Base-by-base conservation (phyloP, 1,140 invertebrate species). In the Archivesica marissinica region DNA sequence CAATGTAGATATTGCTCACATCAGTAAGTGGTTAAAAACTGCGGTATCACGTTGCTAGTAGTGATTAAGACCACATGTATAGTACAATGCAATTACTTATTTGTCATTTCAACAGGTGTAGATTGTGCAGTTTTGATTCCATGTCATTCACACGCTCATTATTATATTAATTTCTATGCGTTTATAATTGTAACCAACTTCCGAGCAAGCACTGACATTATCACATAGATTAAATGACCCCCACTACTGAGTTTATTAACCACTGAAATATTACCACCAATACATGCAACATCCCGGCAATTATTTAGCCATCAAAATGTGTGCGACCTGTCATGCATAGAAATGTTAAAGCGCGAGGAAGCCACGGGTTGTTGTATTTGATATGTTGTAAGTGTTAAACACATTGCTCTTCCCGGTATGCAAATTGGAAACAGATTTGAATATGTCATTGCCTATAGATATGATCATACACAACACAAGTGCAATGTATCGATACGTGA, bases 81-180 rank as follows among this genome's bases (percentile, higher is more conserved):
- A 25, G 20, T 39, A 39, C 17, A 20, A 20, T 4, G 15, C 15
- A 39, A 38, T 38, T n/a, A 4, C n/a, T 38, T 41, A 20, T 41
- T 70, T 70, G 39, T 70, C 66, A 70, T 28, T 70, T 70, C 20
- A 41, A 70, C 66, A 70, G 66, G n/a, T 70, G 66, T 47, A 23
- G 23, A 47, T 4, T 41, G 23, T 47, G 30, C 61, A 38, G 23
- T 9, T 0, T 20, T 47, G 20, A 41, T 70, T 13, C 3, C 23
- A 35, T 41, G 66, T 70, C 66, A 70, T 70, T n/a, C 54, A 28
- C 44, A 70, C 47, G 25, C 44, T 70, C 23, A 47, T 44, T 47
- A 70, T 47, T 70, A 17, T 70, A 7, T 9, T 25, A 44, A 23
- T 70, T 70, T 70, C 33, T 41, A n/a, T 28, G n/a, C 3, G 44